Evolutionary conservation across 2,888 invertebrate species (phyloP), one percentile per base, ranked within the genome.

Genomic region (Tortrix viridana): DNA sequence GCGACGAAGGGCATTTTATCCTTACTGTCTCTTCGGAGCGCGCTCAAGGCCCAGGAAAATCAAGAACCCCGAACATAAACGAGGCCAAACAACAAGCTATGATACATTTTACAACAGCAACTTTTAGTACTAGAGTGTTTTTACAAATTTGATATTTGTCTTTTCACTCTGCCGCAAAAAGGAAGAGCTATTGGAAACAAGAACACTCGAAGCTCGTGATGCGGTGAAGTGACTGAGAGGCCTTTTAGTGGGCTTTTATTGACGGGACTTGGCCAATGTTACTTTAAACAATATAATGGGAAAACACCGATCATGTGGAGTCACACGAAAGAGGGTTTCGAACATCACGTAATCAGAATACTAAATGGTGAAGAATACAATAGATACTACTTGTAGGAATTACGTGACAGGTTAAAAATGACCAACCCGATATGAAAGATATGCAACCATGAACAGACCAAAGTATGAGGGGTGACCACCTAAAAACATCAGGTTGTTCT

Each of bases 161-260:
- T 38, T 22, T 61, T 46, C 44, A 19, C 20, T 53, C 5, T 20
- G 32, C 44, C 32, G 20, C 41, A 41, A 41, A 53, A 58, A 32
- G 41, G 22, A 26, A 53, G 46, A 22, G 67, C 67, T 71, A 67
- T 69, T 70, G 65, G 57, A 69, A 61, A 63, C 65, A 67, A 73
- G 73, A 68, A 69, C 71, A 74, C 72, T 75, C 53, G 61, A 62
- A 56, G 46, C 60, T 65, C 61, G 65, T 62, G 64, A 69, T 60
- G 63, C 54, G 60, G 62, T 72, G 63, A 67, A 74, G 73, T 65
- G 59, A 19, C 65, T 66, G 66, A 60, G 58, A 69, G 67, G 60
- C 65, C 68, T 64, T 68, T 65, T 67, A 63, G 66, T 54, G 63
- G 67, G 60, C 68, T 66, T 63, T 70, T 62, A 44, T 50, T 50